Percentiles rank a stretch among this genome's conserved stretches.
phyloP scores from a whole-genome alignment of 1,140 invertebrate species.

The Eufriesea mexicana region DNA sequence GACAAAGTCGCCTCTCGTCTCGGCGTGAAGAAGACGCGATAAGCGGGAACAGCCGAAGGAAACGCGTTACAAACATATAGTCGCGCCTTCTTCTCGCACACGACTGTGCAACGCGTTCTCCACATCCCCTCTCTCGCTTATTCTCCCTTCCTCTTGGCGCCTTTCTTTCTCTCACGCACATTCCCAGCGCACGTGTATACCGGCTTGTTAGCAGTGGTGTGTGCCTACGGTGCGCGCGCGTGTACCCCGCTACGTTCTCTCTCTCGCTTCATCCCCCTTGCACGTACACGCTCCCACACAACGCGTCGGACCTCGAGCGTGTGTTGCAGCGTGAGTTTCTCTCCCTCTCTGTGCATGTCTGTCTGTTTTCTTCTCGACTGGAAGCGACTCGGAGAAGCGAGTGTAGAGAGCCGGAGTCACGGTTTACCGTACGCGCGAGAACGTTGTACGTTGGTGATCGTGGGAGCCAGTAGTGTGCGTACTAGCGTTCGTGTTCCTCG shows the following conservation, averaged over 20 bases:
- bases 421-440: slow-evolving; percentile 37
- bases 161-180: slow-evolving; percentile 44
- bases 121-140: not conserved
- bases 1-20: slow-evolving; percentile 23
- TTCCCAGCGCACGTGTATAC: slow-evolving; percentile 31
- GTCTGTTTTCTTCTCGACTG: slow-evolving; percentile 25
- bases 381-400: slow-evolving; percentile 31
- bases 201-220: not conserved
- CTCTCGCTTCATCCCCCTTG: slow-evolving; percentile 10
- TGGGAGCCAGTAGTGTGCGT: slow-evolving; percentile 36
- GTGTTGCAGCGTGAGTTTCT: slow-evolving; percentile 20
- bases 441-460: slow-evolving; percentile 12
- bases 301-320: not conserved
- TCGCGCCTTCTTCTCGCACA: not conserved
- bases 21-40: slow-evolving; percentile 36
- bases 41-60: slow-evolving; percentile 19
- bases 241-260: not conserved
- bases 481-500: slow-evolving; percentile 28
- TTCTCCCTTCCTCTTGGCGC: not conserved
- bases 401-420: slow-evolving; percentile 27
- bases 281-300: not conserved
- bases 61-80: slow-evolving; percentile 26
- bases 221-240: not conserved
- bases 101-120: slow-evolving; percentile 8
- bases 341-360: slow-evolving; percentile 23